A percentile compares a stretch with the other conserved stretches of the same genome.
These are phyloP conservation scores for Calycopis cecrops DNA, from an alignment of 1,140 invertebrate species.

Conservation along the genomic window DNA sequence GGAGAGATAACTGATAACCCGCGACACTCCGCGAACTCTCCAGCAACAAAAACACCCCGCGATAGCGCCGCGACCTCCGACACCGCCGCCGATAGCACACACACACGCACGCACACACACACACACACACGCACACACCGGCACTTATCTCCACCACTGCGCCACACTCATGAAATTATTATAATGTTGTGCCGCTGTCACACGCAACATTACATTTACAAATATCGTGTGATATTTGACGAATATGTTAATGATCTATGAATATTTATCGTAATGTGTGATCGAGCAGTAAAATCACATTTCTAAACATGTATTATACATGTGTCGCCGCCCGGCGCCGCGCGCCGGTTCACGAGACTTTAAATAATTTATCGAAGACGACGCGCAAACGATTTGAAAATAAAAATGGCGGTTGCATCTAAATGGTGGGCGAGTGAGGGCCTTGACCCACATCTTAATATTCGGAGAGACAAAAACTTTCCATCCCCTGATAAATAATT, in stretches of 20 bases:
- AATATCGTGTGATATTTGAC: no score
- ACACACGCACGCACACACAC: not conserved
- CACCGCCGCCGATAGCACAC: not conserved
- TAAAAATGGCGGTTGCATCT: conserved; percentile 51
- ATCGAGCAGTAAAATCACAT: no score
- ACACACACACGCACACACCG: no score
- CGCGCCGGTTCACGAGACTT: not conserved
- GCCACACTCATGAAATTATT: no score
- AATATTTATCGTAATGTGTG: no score
- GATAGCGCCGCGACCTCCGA: conserved; percentile 30
- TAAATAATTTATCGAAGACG: not conserved
- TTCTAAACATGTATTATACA: no score
- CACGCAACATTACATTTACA: no score
- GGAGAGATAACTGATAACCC: conserved; percentile 26
- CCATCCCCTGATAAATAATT: conserved; percentile 50
- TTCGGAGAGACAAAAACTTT: conserved; percentile 51
- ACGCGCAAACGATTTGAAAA: conserved; percentile 37
- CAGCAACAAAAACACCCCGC: conserved; percentile 28
- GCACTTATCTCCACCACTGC: no score
- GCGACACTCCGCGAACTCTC: conserved; percentile 26
- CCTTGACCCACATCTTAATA: conserved; percentile 59
- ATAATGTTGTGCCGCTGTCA: no score
- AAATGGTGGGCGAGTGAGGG: conserved; percentile 37
- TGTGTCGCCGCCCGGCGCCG: not conserved
- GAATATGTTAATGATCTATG: no score